phyloP scores from a whole-genome alignment of 2,888 invertebrate species.

The Polymixis lichenea region DNA sequence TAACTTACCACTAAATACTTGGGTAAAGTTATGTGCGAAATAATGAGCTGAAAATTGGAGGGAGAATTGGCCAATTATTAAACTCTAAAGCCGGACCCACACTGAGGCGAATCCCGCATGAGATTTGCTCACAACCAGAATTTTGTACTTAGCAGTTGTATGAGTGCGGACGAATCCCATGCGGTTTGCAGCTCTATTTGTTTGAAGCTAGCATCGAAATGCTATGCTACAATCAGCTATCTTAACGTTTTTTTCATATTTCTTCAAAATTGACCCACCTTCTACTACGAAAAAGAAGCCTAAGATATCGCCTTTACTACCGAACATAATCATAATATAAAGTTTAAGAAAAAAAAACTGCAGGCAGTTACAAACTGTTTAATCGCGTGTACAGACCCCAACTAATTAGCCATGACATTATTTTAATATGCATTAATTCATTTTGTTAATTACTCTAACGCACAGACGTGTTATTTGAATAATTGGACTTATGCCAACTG shows the following conservation, averaged over 20 bases:
- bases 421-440: not conserved
- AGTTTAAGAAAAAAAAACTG: not conserved
- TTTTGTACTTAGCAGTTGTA: not conserved
- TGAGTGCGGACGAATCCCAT: no score
- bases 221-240: not conserved
- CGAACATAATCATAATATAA: not conserved
- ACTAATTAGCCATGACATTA: constrained; percentile 51
- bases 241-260: not conserved
- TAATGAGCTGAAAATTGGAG: constrained; percentile 5
- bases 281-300: not conserved
- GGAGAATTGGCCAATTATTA: not conserved
- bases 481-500: constrained; percentile 37
- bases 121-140: no score
- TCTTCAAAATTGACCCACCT: not conserved
- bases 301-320: not conserved
- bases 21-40: constrained; percentile 30
- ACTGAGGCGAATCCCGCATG: not conserved
- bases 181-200: no score
- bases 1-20: constrained; percentile 14
- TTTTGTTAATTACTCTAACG: constrained; percentile 18
- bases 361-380: constrained; percentile 10
- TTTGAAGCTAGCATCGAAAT: not conserved
- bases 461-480: constrained; percentile 7
- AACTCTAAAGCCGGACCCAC: not conserved
- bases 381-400: not conserved